Conservation (phyloP, 2,113 vertebrate genomes). For the Hippocampus zosterae region DNA sequence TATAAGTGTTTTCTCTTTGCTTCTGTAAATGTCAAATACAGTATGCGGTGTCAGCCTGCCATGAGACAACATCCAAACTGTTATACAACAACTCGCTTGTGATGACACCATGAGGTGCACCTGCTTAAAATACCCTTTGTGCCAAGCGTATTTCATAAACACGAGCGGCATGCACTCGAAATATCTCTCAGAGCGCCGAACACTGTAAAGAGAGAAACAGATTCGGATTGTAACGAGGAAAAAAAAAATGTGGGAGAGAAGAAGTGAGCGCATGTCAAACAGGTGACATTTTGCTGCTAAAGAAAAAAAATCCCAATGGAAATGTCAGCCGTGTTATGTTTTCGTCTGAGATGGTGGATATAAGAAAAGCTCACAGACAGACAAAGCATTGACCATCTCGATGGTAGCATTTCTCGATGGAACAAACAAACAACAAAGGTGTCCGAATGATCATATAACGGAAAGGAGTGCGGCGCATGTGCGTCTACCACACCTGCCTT, state of each 20-base stretch:
- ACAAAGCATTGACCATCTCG: slow-evolving; percentile 10
- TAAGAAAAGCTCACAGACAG: slow-evolving; percentile 11
- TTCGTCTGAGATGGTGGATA: slow-evolving; percentile 6
- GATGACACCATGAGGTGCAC: background rate
- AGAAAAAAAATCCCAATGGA: slow-evolving; percentile 28
- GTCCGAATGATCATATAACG: background rate
- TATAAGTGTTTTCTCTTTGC: background rate
- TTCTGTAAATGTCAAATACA: background rate
- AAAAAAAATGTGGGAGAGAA: slow-evolving; percentile 27
- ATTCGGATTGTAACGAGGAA: slow-evolving; percentile 25
- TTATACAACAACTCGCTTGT: slow-evolving; percentile 10
- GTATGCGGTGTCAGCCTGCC: background rate
- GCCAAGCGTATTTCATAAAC: slow-evolving; percentile 11
- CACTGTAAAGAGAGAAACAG: slow-evolving; percentile 8
- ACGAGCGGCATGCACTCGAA: slow-evolving; percentile 8
- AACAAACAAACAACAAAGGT: background rate
- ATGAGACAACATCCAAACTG: background rate
- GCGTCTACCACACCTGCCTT: no score
- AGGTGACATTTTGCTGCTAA: slow-evolving; percentile 34
- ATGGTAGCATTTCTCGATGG: slow-evolving; percentile 25
- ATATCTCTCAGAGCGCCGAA: background rate
- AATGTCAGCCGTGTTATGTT: slow-evolving; percentile 25
- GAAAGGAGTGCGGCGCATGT: background rate
- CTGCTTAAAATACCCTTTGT: slow-evolving; percentile 14
- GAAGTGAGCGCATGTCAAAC: slow-evolving; percentile 28